Percentiles rank a stretch among this genome's conserved stretches.
phyloP scores from a whole-genome alignment of 1,140 invertebrate genomes.

The Bombus impatiens region DNA sequence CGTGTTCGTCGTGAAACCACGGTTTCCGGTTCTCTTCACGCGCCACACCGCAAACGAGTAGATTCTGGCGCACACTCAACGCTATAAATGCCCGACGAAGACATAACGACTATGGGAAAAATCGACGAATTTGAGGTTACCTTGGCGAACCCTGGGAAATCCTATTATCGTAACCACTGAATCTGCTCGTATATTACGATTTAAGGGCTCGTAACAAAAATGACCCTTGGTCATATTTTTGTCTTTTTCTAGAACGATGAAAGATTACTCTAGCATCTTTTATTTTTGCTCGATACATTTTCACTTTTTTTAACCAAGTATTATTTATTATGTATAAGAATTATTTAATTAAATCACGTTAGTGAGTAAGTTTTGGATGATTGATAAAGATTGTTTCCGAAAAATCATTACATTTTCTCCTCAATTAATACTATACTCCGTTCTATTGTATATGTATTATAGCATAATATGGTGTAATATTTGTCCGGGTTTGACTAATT shows the following conservation, averaged over 20 bases:
- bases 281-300: no score
- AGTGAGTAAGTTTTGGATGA: no score
- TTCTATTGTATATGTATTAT: no score
- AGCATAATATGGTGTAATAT: no score
- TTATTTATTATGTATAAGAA: no score
- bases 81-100: background rate
- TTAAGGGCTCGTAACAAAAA: background rate
- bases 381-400: no score
- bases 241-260: background rate
- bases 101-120: slow-evolving; percentile 27
- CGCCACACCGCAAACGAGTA: slow-evolving; percentile 25
- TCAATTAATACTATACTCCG: no score
- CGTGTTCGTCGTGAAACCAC: slow-evolving; percentile 17
- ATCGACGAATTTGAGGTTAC: slow-evolving; percentile 8
- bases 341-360: no score
- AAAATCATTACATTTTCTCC: no score
- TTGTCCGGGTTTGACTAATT: no score
- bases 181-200: background rate
- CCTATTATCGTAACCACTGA: slow-evolving; percentile 1
- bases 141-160: background rate
- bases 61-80: slow-evolving; percentile 42
- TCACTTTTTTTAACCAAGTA: no score
- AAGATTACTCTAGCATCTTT: background rate
- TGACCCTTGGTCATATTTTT: no score
- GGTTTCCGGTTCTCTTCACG: slow-evolving; percentile 38